These are phyloP conservation scores for Microtus ochrogaster DNA, from an alignment of 2,113 vertebrate species.

Conservation along the genomic window DNA sequence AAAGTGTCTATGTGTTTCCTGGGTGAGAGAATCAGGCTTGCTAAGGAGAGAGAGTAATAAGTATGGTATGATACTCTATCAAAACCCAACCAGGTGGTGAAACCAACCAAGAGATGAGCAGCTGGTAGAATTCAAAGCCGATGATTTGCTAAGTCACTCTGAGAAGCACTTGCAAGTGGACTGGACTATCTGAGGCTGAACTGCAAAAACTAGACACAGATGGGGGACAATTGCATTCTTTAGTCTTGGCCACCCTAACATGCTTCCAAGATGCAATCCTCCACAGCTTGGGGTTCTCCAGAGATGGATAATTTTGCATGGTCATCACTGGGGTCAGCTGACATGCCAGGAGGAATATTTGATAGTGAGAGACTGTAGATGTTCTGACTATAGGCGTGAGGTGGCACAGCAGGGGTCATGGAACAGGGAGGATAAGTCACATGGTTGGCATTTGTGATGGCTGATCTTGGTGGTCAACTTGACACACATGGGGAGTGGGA, in stretches of 20 bases:
- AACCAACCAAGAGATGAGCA: too few relatives aligned
- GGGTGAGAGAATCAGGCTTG: background rate
- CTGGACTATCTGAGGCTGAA: background rate
- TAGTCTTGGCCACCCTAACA: background rate
- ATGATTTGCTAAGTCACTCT: background rate
- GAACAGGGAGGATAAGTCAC: background rate
- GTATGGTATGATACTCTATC: background rate
- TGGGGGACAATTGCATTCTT: background rate
- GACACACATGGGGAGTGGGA: background rate
- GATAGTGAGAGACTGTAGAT: background rate
- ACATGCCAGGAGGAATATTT: background rate
- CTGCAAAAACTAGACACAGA: background rate
- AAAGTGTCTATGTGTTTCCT: background rate
- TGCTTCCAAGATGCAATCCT: background rate
- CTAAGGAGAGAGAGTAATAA: background rate
- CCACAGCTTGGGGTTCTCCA: background rate
- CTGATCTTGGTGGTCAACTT: background rate
- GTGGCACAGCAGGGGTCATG: background rate
- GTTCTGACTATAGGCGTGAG: background rate
- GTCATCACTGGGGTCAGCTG: background rate
- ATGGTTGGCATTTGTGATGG: background rate
- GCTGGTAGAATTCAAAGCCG: background rate
- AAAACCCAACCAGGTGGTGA: background rate
- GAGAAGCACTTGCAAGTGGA: background rate
- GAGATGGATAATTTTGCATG: background rate